A percentile compares a stretch with the other conserved stretches of the same genome.
Evolutionary conservation across 2,113 vertebrate genomes (phyloP).

Genomic region (Tiliqua scincoides): DNA sequence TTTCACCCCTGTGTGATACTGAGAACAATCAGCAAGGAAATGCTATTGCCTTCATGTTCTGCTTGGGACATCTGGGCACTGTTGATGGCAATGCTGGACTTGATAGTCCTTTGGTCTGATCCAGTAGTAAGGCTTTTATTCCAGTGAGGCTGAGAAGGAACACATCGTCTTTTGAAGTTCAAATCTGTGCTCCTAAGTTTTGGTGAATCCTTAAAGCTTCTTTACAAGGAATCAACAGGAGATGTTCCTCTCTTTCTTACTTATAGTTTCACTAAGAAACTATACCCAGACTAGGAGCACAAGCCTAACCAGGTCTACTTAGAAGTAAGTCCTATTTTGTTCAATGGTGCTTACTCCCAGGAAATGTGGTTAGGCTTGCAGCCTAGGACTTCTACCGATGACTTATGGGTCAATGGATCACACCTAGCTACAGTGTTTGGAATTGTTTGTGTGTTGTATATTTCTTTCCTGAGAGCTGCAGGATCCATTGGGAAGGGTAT

Average conservation of each 20-base stretch:
- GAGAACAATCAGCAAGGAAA: not conserved
- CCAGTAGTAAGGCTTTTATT: no score
- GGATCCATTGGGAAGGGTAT: no score
- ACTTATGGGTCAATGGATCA: not conserved
- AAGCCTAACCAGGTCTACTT: no score
- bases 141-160: not conserved
- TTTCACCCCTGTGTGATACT: not conserved
- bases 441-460: not conserved
- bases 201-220: not conserved
- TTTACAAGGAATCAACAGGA: not conserved
- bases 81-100: not conserved
- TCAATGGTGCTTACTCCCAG: no score
- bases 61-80: not conserved
- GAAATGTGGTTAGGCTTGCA: no score
- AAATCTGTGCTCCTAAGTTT: not conserved
- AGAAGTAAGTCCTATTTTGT: no score
- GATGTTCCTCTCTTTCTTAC: not conserved
- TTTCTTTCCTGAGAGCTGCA: not conserved
- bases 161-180: not conserved
- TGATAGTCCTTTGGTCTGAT: not conserved
- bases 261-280: not conserved
- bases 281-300: not conserved
- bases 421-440: not conserved
- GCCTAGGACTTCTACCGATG: not conserved
- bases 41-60: not conserved